Base-by-base conservation (phyloP, 2,113 vertebrate genomes). In the Fregata magnificens region DNA sequence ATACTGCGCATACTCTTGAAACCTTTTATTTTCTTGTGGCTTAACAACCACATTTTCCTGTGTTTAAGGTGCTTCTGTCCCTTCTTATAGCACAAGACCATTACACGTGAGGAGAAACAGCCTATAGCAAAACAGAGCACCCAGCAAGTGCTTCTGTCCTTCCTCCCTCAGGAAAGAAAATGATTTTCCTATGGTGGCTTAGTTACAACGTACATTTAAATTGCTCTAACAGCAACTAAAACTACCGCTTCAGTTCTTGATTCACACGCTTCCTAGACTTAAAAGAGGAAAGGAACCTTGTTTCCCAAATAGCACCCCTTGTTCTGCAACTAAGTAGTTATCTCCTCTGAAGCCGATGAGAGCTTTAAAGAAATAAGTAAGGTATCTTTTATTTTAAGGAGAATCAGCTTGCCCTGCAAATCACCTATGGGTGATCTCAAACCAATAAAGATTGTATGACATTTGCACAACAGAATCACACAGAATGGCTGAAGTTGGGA, bases 21-120 rank as follows among this genome's bases (percentile, higher is more conserved):
- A 62, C 25, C 12, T 65, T 17, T n/a, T 71, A 1, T 21, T 72
- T 79, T 72, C 84, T 70, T 71, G 77, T 38, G 56, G 61, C 47
- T 95, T 84, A 95, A 88, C 47, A 71, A 87, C 44, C 44, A 87
- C 56, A n/a, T 93, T 93, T 91, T 89, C 77, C 86, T 72, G 21
- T 62, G 55, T 72, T 84, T 85, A 16, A 93, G 91, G 24, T 42
- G 56, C 53, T 76, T 56, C 36, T 86, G 62, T 80, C 73, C 19
- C 24, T 90, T 78, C 31, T 92, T 56, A 55, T 2, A 67, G 40
- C 4, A 3, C 16, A 91, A 82, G 24, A 44, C 9, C 70, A 93
- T 18, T 69, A 86, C 22, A 55, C 5, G 44, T 85, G 16, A 89
- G 21, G 14, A 71, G 19, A 86, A 91, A 81, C 12, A 62, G 42